Base-by-base conservation (phyloP, 1,140 invertebrate species). In the Nylanderia fulva region DNA sequence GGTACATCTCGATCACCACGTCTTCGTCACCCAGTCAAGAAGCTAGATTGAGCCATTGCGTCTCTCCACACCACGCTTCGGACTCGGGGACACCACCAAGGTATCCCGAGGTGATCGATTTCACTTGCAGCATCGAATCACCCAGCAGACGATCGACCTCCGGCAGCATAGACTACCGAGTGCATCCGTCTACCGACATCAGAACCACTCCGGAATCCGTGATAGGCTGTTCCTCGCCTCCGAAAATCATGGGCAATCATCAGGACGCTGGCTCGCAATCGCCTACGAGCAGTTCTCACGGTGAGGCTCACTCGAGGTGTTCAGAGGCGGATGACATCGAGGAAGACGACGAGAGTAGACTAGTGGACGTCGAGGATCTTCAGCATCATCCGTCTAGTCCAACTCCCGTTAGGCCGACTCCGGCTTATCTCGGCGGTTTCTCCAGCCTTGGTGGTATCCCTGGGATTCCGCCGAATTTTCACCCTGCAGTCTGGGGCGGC, bases 331-430 rank as follows among this genome's bases (percentile, higher is more conserved):
- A 94, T 6, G 91, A 93, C 48, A 85, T 90, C 58, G 93, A 94
- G 4, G 93, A 93, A 3, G 93, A 94, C 11, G 93, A 93, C 33
- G 91, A 90, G 24, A 92, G 85, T 36, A 93, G 93, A 52, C 60
- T 94, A 7, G 93, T 94, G n/a, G 94, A 94, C 75, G 93, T 94
- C 7, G 94, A 94, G 45, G 94, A 94, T 4, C 75, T 94, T 8
- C 90, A 91, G 27, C 80, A 88, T 27, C 74, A 87, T 13, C 79
- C 76, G 1, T 84, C 54, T 45, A 90, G 90, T 61, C 92, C 93
- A 0, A 90, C 91, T 7, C 93, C 93, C 0, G 90, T 94, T 1
- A 92, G 94, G 39, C 94, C 94, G 0, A 94, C 93, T 0, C 94
- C 93, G 0, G 92, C 90, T 0, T 94, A 94, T 36, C 89, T 95